Evolutionary conservation across 2,888 invertebrate genomes (phyloP).

Genomic region (Tinea trinotella): DNA sequence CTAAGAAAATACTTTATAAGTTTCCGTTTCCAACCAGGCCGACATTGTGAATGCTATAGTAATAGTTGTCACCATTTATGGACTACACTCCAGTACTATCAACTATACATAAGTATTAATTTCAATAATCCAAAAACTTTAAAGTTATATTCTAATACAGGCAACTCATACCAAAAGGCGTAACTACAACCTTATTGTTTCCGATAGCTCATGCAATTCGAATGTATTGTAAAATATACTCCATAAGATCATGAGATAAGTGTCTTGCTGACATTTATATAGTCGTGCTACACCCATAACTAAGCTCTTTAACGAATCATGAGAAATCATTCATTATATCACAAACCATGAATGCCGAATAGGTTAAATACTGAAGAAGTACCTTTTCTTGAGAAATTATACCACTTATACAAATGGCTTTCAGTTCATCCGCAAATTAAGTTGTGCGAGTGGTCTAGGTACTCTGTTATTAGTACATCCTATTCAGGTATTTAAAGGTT

Average conservation of each 20-base stretch:
- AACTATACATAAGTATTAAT: no score
- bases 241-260: constrained; percentile 10
- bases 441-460: constrained; percentile 8
- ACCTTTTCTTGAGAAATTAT: constrained; percentile 4
- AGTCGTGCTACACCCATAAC: constrained; percentile 7
- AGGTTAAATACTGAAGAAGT: constrained; percentile 2
- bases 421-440: constrained; percentile 14
- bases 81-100: no score
- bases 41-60: no score
- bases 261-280: constrained; percentile 7
- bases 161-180: no score
- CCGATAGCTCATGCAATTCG: not conserved
- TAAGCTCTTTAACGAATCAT: not conserved
- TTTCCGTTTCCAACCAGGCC: no score
- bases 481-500: constrained; percentile 9
- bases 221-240: not conserved
- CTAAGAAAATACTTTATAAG: no score
- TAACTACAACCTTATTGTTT: no score
- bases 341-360: constrained; percentile 10
- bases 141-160: no score
- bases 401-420: constrained; percentile 1
- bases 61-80: no score
- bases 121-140: no score
- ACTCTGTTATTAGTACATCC: constrained; percentile 5
- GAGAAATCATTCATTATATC: constrained; percentile 4